A percentile compares a stretch with the other conserved stretches of the same genome.
phyloP scores from a whole-genome alignment of 2,888 invertebrate genomes.

The Ophion ventricosus region DNA sequence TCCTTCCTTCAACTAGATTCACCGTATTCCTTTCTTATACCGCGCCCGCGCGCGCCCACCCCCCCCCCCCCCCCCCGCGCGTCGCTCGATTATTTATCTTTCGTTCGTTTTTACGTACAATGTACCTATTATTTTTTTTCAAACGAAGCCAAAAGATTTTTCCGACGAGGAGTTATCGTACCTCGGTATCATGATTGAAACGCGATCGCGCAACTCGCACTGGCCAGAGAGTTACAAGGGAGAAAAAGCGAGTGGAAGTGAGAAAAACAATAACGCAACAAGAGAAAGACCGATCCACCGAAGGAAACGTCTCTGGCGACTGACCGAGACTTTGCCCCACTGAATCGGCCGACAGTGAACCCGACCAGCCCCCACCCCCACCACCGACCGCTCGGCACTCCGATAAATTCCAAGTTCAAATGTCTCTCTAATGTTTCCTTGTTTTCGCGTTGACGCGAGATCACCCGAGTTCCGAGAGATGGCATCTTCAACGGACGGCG shows the following conservation, averaged over 20 bases:
- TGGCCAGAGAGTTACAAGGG: neutral
- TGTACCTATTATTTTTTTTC: slow-evolving; percentile 27
- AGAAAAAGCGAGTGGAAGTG: slow-evolving; percentile 19
- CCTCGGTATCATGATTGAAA: slow-evolving; percentile 50
- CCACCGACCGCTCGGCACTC: too few relatives aligned
- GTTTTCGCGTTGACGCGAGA: neutral
- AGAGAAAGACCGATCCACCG: slow-evolving; percentile 18
- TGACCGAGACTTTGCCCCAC: slow-evolving; percentile 16
- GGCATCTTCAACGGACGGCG: neutral
- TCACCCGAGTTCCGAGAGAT: neutral
- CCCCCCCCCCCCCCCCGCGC: too few relatives aligned
- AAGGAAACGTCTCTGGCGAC: slow-evolving; percentile 55
- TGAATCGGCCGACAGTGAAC: neutral
- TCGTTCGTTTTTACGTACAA: slow-evolving; percentile 8
- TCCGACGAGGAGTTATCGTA: slow-evolving; percentile 27
- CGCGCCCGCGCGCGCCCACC: too few relatives aligned
- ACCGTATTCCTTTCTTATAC: slow-evolving; percentile 29
- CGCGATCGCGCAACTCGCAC: slow-evolving; percentile 38
- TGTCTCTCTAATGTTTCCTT: neutral
- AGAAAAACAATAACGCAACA: slow-evolving; percentile 15
- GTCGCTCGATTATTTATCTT: slow-evolving; percentile 25
- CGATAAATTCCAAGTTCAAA: slow-evolving; percentile 10
- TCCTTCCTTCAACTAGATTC: neutral
- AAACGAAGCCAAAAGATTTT: slow-evolving; percentile 37
- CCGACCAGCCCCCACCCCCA: slow-evolving; percentile 9